These are phyloP conservation scores for Melieria omissa DNA, from an alignment of 2,888 invertebrate genomes.

Conservation along the genomic window DNA sequence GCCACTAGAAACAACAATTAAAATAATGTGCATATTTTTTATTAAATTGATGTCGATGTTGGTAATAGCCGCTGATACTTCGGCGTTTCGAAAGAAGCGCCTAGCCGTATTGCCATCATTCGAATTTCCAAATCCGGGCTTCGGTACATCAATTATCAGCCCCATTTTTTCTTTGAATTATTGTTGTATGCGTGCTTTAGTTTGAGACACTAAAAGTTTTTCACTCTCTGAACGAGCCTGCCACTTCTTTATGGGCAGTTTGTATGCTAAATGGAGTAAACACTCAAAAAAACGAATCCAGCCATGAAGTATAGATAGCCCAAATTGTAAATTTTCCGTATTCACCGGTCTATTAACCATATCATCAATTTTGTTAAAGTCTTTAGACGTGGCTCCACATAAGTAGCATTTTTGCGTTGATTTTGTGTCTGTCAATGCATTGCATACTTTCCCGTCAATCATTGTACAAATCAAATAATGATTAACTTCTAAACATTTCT, in stretches of 20 bases:
- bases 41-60: not conserved
- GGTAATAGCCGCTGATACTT: not conserved
- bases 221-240: conserved; percentile 28
- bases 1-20: not conserved
- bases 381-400: conserved; percentile 31
- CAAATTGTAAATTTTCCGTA: conserved; percentile 34
- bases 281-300: conserved; percentile 38
- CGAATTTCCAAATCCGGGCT: not conserved
- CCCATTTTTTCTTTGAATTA: conserved; percentile 29
- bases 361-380: conserved; percentile 28
- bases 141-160: conserved; percentile 30
- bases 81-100: not conserved
- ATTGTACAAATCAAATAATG: conserved; percentile 30
- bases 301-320: conserved; percentile 36
- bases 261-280: conserved; percentile 27
- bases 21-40: not conserved
- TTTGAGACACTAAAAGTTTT: conserved; percentile 26
- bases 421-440: conserved; percentile 24
- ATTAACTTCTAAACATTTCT: conserved; percentile 20
- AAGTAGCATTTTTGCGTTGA: conserved; percentile 24
- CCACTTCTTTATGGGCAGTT: conserved; percentile 27
- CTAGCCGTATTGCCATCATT: not conserved
- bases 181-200: conserved; percentile 30
- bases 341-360: conserved; percentile 33
- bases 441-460: conserved; percentile 30